These are phyloP conservation scores for Helicoverpa zea DNA, from an alignment of 1,140 invertebrate species.

Conservation along the genomic window DNA sequence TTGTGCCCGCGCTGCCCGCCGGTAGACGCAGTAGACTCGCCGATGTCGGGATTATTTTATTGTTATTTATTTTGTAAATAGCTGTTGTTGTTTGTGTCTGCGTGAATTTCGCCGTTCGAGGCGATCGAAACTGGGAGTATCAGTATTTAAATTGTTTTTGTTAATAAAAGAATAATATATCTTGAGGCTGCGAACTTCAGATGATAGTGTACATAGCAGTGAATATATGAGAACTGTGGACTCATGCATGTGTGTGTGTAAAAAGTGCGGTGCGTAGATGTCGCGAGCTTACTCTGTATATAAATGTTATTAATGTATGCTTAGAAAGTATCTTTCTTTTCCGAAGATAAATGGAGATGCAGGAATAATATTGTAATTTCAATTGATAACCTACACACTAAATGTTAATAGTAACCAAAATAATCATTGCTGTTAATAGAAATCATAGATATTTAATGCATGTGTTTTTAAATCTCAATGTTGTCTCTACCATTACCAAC, in stretches of 20 bases:
- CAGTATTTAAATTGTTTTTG: conserved; percentile 52
- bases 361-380: conserved; percentile 53
- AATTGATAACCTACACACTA: conserved; percentile 6
- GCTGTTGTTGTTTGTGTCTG: conserved; percentile 27
- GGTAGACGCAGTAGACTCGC: neutral
- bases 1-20: neutral
- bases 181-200: conserved; percentile 56
- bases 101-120: neutral
- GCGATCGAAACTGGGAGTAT: conserved; percentile 33
- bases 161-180: conserved; percentile 53
- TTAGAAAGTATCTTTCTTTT: conserved; percentile 71
- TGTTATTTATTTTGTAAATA: conserved; percentile 50
- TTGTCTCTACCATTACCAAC: conserved; percentile 31
- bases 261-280: conserved; percentile 64
- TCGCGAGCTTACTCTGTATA: conserved; percentile 76
- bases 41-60: conserved; percentile 33
- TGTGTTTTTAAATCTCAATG: conserved; percentile 45
- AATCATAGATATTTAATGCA: conserved; percentile 29
- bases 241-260: conserved; percentile 60
- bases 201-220: conserved; percentile 57
- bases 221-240: conserved; percentile 59
- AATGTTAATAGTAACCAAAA: conserved; percentile 27
- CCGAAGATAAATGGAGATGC: conserved; percentile 55
- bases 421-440: conserved; percentile 30
- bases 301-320: conserved; percentile 74